Percentiles rank a stretch among this genome's conserved stretches.
These are phyloP conservation scores for Macrotis lagotis DNA, from an alignment of 2,113 vertebrate genomes.

Conservation along the genomic window DNA sequence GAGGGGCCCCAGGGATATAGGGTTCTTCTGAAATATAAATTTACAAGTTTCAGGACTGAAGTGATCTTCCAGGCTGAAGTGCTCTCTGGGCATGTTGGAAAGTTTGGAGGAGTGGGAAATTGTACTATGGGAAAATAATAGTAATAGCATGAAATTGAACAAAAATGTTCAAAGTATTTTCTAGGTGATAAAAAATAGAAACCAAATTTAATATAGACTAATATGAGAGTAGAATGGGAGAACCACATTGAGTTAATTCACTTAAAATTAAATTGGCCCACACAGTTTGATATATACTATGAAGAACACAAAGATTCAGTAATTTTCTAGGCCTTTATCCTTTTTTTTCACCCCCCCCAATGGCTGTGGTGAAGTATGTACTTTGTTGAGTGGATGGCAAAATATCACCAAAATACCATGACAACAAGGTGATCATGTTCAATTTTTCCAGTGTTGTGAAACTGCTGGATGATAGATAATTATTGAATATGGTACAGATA, in stretches of 20 bases:
- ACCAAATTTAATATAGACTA: neutral
- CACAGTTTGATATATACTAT: neutral
- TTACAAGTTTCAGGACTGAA: neutral
- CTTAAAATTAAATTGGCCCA: neutral
- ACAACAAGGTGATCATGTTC: slow-evolving; percentile 18
- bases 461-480: neutral
- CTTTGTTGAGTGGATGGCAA: neutral
- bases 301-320: neutral
- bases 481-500: neutral
- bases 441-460: neutral
- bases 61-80: neutral
- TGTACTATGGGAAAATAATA: neutral
- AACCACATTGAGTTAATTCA: neutral
- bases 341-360: neutral
- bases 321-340: neutral
- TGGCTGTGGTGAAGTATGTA: neutral
- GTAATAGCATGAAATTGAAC: slow-evolving; percentile 23
- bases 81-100: neutral
- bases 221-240: neutral
- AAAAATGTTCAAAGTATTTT: slow-evolving; percentile 4
- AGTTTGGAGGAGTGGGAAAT: neutral
- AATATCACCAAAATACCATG: neutral
- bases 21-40: too few relatives aligned
- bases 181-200: neutral
- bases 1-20: neutral